Conservation (phyloP, 2,797 vertebrate species). For the Rhinophrynus dorsalis region DNA sequence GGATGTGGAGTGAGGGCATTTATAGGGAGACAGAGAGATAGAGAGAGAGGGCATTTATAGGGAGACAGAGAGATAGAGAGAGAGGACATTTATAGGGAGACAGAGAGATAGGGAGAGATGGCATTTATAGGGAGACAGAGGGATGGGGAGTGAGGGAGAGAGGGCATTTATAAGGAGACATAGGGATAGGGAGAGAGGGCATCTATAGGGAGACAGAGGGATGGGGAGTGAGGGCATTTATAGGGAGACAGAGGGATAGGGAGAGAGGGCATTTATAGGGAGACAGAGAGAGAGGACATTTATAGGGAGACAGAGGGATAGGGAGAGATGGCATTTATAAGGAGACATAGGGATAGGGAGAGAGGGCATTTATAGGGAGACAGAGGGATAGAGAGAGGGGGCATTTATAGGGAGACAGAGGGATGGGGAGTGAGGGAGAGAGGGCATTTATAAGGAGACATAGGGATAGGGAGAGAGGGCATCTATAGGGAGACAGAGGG, state of each 20-base stretch:
- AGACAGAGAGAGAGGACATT: too few species aligned
- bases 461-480: too few species aligned
- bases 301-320: conserved; percentile 16
- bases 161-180: too few species aligned
- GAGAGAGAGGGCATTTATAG: conserved; percentile 14
- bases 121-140: conserved; percentile 18
- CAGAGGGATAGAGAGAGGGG: conserved; percentile 10
- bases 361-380: conserved; percentile 15
- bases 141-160: conserved; percentile 3
- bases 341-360: conserved; percentile 9
- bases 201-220: conserved; percentile 19
- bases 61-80: conserved; percentile 9
- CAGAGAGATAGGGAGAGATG: too few species aligned
- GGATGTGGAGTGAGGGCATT: conserved; percentile 21
- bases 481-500: conserved; percentile 19
- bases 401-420: conserved; percentile 18
- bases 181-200: too few species aligned
- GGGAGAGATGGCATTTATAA: conserved; percentile 13
- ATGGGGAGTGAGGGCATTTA: conserved; percentile 23
- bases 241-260: conserved; percentile 10
- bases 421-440: conserved; percentile 3
- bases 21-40: conserved; percentile 15
- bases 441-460: too few species aligned
- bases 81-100: too few species aligned
- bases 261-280: too few species aligned